Percentiles rank a stretch among this genome's conserved stretches.
Evolutionary conservation across 2,888 invertebrate genomes (phyloP).

Genomic region (Patella ulyssiponensis): DNA sequence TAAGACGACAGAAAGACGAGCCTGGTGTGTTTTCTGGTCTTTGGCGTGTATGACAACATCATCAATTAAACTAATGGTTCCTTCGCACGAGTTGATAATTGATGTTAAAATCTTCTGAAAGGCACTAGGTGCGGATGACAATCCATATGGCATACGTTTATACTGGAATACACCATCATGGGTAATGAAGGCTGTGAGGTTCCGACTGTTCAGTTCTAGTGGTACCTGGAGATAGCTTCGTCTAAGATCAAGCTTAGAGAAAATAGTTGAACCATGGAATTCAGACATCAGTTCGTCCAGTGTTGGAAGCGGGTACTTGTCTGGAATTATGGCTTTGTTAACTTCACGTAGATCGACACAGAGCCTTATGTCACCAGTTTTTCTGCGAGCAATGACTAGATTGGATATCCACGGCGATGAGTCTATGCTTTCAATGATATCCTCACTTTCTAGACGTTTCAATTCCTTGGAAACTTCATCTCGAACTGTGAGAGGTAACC

Average conservation of each 20-base stretch:
- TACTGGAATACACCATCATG: not conserved
- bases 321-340: too few relatives aligned
- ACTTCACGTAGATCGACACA: too few relatives aligned
- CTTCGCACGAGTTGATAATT: not conserved
- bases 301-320: too few relatives aligned
- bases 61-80: not conserved
- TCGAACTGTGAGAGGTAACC: not conserved
- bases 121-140: not conserved
- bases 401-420: constrained; percentile 5
- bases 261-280: too few relatives aligned
- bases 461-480: constrained; percentile 4
- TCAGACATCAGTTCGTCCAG: too few relatives aligned
- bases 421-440: constrained; percentile 12
- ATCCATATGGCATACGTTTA: not conserved
- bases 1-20: not conserved
- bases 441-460: not conserved
- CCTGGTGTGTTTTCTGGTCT: not conserved
- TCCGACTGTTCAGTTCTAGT: not conserved
- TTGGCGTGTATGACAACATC: not conserved
- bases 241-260: not conserved
- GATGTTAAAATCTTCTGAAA: not conserved
- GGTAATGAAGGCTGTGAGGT: not conserved
- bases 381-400: not conserved
- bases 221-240: not conserved
- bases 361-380: not conserved